A percentile compares a stretch with the other conserved stretches of the same genome.
phyloP scores from a whole-genome alignment of 2,888 invertebrate genomes.

The Saturnia pavonia region DNA sequence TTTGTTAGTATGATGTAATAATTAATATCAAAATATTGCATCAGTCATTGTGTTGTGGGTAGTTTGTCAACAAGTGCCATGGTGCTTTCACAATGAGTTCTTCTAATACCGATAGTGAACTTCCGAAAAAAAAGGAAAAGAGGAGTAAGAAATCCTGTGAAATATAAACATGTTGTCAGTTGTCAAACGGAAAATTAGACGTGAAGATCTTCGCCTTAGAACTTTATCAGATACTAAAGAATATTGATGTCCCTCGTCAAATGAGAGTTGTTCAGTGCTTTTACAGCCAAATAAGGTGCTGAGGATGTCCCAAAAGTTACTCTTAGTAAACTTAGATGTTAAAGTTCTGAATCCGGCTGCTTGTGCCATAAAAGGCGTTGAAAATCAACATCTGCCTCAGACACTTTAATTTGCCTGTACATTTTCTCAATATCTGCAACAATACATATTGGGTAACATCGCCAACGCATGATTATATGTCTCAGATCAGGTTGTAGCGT shows the following conservation, averaged over 20 bases:
- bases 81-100: no score
- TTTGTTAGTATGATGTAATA: no score
- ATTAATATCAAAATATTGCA: no score
- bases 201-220: no score
- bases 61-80: no score
- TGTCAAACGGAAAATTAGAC: no score
- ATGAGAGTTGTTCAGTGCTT: not conserved
- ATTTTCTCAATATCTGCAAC: slow-evolving; percentile 9
- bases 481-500: not conserved
- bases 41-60: no score
- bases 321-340: not conserved
- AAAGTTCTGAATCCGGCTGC: not conserved
- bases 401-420: slow-evolving; percentile 19
- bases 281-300: not conserved
- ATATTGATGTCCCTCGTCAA: not conserved
- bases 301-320: slow-evolving; percentile 3
- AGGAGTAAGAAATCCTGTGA: no score
- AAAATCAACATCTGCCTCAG: slow-evolving; percentile 27
- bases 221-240: not conserved
- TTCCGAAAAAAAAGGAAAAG: no score
- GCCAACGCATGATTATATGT: slow-evolving; percentile 14
- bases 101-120: no score
- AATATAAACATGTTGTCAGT: no score
- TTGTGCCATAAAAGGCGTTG: not conserved
- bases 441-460: slow-evolving; percentile 17